Evolutionary conservation across 2,888 invertebrate species (phyloP), one percentile per base, ranked within the genome.

Genomic region (Halictus ligatus): DNA sequence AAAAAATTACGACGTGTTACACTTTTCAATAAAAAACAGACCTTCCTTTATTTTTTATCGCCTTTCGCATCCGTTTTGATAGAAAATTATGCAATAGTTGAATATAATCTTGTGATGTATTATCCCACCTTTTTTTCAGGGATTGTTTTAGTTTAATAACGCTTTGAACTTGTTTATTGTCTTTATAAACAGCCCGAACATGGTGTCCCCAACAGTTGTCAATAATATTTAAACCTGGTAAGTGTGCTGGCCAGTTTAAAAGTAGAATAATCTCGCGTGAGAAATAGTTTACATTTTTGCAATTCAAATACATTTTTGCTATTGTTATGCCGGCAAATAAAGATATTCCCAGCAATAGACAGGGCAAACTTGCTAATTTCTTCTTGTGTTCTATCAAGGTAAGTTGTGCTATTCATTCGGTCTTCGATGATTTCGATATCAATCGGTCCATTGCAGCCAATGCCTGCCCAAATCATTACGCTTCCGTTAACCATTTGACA

Each of bases 161-260:
- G 15, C 29, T 29, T 64, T 64, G 64, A 64, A 29, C 64, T 64
- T 40, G 67, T 67, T 67, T 67, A 40, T 67, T 67, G 21, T 35
- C 67, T 67, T 67, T 67, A 67, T 67, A 67, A 67, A 67, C 35
- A 67, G 35, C 67, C 29, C 35, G 67, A 35, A 35, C 67, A 35
- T 35, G n/a, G 48, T 67, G 64, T 58, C 48, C 77, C n/a, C 48
- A 48, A 46, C 43, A 25, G 29, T 67, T 35, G 10, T 67, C 67
- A 67, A 40, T 67, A 67, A 67, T 67, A 40, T 35, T 40, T 67
- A 40, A 35, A 25, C 50, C 12, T 13, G 40, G 29, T 40, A 67
- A 35, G 35, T 67, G 67, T 40, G 67, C 67, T 64, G 64, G 64
- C 29, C 54, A 29, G 35, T 75, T 29, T 29, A 25, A 64, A 64